These are phyloP conservation scores for Ctenopoma multispine DNA, from an alignment of 2,797 vertebrate genomes.

Conservation along the genomic window DNA sequence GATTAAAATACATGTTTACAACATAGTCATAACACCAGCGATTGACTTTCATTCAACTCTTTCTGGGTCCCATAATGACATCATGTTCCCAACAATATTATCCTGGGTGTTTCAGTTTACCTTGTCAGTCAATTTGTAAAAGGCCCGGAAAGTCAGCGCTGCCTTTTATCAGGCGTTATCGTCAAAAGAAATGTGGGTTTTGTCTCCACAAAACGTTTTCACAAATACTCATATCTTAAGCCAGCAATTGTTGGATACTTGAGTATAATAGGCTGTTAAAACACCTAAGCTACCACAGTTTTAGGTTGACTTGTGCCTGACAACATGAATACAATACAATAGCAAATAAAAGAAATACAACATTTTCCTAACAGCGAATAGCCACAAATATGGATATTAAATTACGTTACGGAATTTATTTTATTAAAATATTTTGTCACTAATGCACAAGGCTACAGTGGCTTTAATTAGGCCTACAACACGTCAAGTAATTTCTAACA, in stretches of 20 bases:
- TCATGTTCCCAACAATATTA: slow-evolving; percentile 56
- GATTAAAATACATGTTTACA: slow-evolving; percentile 5
- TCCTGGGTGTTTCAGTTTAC: slow-evolving; percentile 66
- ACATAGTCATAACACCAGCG: slow-evolving; percentile 6
- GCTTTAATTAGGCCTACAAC: neutral
- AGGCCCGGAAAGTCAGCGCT: slow-evolving; percentile 47
- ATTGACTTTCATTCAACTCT: slow-evolving; percentile 6
- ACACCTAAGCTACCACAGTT: neutral
- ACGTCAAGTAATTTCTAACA: neutral
- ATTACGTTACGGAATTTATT: neutral
- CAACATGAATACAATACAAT: neutral
- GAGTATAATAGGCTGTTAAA: neutral
- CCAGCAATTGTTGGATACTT: slow-evolving; percentile 1
- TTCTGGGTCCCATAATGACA: slow-evolving; percentile 44
- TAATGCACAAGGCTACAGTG: neutral
- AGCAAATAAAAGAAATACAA: too few species aligned
- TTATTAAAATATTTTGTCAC: neutral
- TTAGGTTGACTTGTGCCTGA: neutral
- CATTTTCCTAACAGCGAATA: neutral
- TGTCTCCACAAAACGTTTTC: slow-evolving; percentile 22
- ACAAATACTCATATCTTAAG: slow-evolving; percentile 27
- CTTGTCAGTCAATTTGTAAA: slow-evolving; percentile 65
- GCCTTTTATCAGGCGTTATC: slow-evolving; percentile 45
- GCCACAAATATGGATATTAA: neutral
- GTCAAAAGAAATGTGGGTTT: slow-evolving; percentile 36